Base-by-base conservation (phyloP, 2,113 vertebrate species). In the Acrocephalus kingi region DNA sequence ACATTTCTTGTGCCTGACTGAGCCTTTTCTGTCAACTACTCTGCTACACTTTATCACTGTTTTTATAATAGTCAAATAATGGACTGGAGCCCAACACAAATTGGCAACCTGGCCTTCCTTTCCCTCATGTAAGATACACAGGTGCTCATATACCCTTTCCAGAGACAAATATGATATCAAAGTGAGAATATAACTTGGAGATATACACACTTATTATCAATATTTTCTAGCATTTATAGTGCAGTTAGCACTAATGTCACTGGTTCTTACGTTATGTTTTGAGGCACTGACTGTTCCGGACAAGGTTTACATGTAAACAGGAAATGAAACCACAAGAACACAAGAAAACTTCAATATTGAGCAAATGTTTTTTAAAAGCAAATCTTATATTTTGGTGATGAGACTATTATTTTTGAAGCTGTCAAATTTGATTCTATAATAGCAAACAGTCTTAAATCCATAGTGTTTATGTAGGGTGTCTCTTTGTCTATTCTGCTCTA, bases 1-100 rank as follows among this genome's bases (percentile, higher is more conserved):
- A 0, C 12, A 12, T 49, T 64, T 72, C 58, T 79, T 0, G 0
- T 14, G 24, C n/a, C 48, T 62, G 68, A 27, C 18, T 33, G n/a
- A 61, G 33, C 11, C 28, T 71, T 43, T 56, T 64, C 43, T 72
- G 43, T 64, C 58, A 56, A 8, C 30, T 49, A 10, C 31, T 72
- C 51, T 31, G 25, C 58, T 49, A 41, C 11, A 22, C 7, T 83
- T 92, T 54, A 35, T 52, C 13, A 39, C 39, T 1, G 1, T 33
- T 6, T 61, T 84, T 76, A 22, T 39, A 64, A 19, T 15, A 68
- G 25, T 35, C 10, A 88, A 71, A 67, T 58, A 4, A 56, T 27
- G 31, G 30, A 22, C 12, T 81, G 39, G 14, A 85, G 15, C 41
- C 39, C 13, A 55, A 51, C 8, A 51, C 5, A 62, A 58, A 58